Conservation (phyloP, 2,888 invertebrate species). For the Tetanocera ferruginea region DNA sequence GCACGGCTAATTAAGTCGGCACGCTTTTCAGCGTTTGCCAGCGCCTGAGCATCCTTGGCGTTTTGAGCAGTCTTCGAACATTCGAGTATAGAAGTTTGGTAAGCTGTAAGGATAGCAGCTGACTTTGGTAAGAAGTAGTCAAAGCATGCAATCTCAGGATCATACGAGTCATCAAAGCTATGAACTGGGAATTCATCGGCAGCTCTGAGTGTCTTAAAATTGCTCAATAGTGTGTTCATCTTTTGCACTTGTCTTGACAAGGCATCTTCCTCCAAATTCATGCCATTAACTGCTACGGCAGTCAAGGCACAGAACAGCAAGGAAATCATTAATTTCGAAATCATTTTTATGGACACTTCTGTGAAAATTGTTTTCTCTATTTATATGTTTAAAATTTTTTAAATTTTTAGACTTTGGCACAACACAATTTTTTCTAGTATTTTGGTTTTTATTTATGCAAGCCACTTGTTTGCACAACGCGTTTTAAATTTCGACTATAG, state of each 20-base stretch:
- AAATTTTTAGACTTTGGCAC: no score
- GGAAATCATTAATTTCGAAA: background rate
- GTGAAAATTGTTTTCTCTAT: no score
- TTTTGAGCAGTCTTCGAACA: no score
- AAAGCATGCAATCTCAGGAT: background rate
- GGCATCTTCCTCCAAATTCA: background rate
- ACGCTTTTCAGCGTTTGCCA: background rate
- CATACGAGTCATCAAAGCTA: background rate
- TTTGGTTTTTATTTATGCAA: no score
- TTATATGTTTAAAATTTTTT: no score
- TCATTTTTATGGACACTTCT: background rate
- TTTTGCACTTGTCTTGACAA: background rate
- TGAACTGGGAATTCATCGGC: no score
- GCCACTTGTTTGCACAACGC: no score
- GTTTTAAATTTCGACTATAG: no score
- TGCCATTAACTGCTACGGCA: background rate
- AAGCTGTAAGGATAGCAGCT: no score
- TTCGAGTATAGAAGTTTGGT: no score
- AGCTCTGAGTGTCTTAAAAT: background rate
- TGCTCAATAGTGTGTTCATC: background rate
- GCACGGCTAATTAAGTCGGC: background rate
- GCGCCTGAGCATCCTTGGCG: background rate
- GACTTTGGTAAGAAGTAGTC: background rate
- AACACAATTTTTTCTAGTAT: no score
- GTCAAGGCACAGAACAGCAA: background rate